Conservation (phyloP, 2,797 vertebrate species). For the Gadopsis bispinosus region DNA sequence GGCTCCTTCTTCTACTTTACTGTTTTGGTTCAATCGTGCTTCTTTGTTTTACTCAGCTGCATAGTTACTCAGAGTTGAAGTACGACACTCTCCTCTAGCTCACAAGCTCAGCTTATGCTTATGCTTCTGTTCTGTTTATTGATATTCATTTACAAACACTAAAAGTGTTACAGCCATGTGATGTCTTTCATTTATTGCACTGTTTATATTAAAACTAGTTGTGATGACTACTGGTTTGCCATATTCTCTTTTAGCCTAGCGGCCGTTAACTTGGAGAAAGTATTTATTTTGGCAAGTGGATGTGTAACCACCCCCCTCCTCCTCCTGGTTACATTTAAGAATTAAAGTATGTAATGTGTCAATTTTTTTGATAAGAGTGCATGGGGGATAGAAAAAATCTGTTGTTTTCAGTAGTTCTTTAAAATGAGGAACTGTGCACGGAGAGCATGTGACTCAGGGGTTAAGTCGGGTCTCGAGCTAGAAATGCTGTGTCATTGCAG, state of each 20-base stretch:
- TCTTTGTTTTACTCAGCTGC: slow-evolving; percentile 34
- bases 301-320: background rate
- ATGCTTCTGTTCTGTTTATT: slow-evolving; percentile 1
- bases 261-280: background rate
- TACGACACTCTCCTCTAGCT: background rate
- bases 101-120: background rate
- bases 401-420: slow-evolving; percentile 10
- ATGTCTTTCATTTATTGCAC: background rate
- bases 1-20: background rate
- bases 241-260: background rate
- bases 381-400: background rate
- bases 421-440: slow-evolving; percentile 21
- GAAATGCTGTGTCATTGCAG: slow-evolving; percentile 76
- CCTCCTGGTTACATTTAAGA: background rate
- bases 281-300: background rate
- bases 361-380: background rate
- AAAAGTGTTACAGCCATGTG: background rate
- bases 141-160: background rate
- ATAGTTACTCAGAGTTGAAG: background rate
- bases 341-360: background rate
- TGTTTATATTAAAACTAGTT: background rate
- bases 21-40: slow-evolving; percentile 6
- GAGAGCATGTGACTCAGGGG: slow-evolving; percentile 61
- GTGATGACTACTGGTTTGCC: background rate
- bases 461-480: slow-evolving; percentile 59